Conservation (phyloP, 2,888 invertebrate species). For the Tenthredo scrophulariae region DNA sequence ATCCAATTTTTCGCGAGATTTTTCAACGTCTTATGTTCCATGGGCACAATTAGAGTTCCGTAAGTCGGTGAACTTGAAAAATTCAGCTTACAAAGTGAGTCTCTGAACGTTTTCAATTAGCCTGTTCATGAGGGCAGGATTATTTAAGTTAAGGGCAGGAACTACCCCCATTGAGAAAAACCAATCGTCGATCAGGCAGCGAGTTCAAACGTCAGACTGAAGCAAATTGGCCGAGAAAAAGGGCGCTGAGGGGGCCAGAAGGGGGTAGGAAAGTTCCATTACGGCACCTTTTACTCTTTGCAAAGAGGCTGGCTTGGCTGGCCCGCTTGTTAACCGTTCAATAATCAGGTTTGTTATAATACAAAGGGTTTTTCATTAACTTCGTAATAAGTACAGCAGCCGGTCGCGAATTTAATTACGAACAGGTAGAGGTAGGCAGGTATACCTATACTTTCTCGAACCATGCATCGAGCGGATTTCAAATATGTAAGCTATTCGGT, state of each 20-base stretch:
- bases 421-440: background rate
- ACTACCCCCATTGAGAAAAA: background rate
- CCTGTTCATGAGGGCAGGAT: background rate
- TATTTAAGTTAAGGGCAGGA: background rate
- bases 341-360: slow-evolving; percentile 45
- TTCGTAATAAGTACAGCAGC: slow-evolving; percentile 40
- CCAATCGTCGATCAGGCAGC: background rate
- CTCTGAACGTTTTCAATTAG: too few species aligned
- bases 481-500: background rate
- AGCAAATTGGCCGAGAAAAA: slow-evolving; percentile 7
- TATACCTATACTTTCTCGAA: background rate
- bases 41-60: too few species aligned
- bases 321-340: slow-evolving; percentile 36
- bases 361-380: slow-evolving; percentile 30
- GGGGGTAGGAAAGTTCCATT: slow-evolving; percentile 1
- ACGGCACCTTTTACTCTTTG: slow-evolving; percentile 5
- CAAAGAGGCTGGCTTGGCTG: background rate
- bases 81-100: too few species aligned
- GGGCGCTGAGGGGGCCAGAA: background rate
- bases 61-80: too few species aligned
- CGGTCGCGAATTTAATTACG: slow-evolving; percentile 33
- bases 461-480: background rate
- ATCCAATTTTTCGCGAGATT: background rate
- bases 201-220: background rate
- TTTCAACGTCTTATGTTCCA: too few species aligned